Evolutionary conservation across 1,140 invertebrate genomes (phyloP).

Genomic region (Calycopis cecrops): DNA sequence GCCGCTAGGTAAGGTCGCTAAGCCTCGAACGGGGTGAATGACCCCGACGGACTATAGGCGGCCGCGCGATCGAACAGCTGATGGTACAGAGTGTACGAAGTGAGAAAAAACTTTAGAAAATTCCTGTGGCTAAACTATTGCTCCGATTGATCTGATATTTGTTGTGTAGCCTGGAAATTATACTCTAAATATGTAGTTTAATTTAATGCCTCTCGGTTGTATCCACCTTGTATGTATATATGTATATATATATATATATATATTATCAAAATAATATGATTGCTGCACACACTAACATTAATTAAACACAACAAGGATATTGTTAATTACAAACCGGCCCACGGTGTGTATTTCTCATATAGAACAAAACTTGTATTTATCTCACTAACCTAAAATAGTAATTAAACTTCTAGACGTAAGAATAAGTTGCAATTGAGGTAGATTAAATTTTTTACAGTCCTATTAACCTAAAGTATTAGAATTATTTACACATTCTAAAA

Average conservation of each 20-base stretch:
- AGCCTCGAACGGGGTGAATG: no score
- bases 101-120: no score
- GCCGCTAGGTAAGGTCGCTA: no score
- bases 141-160: no score
- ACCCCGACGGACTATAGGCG: no score
- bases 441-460: slow-evolving; percentile 73
- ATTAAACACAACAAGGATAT: slow-evolving; percentile 41
- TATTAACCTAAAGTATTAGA: slow-evolving; percentile 72
- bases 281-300: slow-evolving; percentile 56
- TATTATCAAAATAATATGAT: slow-evolving; percentile 46
- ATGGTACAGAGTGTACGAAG: no score
- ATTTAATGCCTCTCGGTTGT: no score
- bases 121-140: no score
- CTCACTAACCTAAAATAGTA: slow-evolving; percentile 67
- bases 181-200: no score
- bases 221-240: no score
- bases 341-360: slow-evolving; percentile 49
- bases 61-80: no score
- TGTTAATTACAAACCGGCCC: slow-evolving; percentile 38
- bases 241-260: slow-evolving; percentile 4
- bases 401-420: slow-evolving; percentile 65
- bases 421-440: slow-evolving; percentile 72
- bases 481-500: slow-evolving; percentile 66
- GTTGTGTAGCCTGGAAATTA: no score
- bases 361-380: slow-evolving; percentile 45